Evolutionary conservation across 2,113 vertebrate species (phyloP).

Genomic region (Cyphomyrus plagiostoma): DNA sequence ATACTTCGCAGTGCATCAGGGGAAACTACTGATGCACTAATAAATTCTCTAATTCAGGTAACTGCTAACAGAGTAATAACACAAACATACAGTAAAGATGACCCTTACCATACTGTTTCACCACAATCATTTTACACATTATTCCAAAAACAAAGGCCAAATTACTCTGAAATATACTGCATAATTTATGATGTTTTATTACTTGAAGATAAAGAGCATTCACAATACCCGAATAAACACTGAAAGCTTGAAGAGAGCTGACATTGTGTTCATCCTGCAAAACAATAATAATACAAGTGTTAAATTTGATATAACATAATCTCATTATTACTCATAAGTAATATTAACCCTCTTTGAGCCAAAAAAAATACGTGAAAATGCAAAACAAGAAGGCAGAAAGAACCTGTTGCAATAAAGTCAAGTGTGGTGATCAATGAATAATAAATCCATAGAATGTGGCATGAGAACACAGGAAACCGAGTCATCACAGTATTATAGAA

Average conservation of each 20-base stretch:
- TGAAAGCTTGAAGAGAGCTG: constrained; percentile 89
- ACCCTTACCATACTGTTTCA: neutral
- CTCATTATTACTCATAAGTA: neutral
- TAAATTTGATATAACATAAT: neutral
- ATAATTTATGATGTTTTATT: neutral
- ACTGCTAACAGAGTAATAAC: neutral
- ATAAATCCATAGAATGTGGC: neutral
- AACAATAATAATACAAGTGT: constrained; percentile 24
- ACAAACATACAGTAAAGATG: neutral
- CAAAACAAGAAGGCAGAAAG: neutral
- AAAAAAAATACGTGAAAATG: neutral
- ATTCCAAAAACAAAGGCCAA: neutral
- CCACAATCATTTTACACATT: neutral
- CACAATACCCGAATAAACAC: constrained; percentile 87
- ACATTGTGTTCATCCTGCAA: constrained; percentile 92
- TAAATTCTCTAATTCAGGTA: neutral
- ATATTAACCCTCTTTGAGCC: neutral
- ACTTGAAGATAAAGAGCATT: neutral
- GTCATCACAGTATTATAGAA: neutral
- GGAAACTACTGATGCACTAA: neutral
- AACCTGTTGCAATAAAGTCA: neutral
- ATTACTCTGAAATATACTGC: neutral
- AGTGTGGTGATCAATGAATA: neutral
- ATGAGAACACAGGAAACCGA: neutral
- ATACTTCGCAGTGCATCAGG: neutral